Evolutionary conservation across 1,140 invertebrate species (phyloP), one percentile per base, ranked within the genome.

Genomic region (Drosophila santomea): DNA sequence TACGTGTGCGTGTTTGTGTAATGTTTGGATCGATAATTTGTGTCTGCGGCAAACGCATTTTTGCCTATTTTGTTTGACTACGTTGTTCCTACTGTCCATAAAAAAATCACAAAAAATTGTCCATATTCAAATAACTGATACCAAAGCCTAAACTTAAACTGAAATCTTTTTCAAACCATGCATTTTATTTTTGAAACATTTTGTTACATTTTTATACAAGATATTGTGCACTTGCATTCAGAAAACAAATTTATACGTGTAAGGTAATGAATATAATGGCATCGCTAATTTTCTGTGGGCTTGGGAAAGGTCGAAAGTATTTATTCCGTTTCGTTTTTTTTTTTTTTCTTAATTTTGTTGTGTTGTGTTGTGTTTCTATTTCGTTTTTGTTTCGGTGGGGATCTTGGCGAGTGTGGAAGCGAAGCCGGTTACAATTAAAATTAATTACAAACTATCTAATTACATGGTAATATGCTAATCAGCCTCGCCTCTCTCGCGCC

Each of bases 371-470:
- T 23, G 11, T 45, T 63, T 59, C 15, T 48, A 17, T 64, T 64
- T 51, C 50, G 15, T 48, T 14, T 25, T 52, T 32, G 32, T 52
- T 69, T 47, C 48, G 55, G n/a, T 57, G 17, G 60, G 35, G 44
- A 47, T 48, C 25, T 39, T 47, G 73, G 47, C n/a, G 20, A 45
- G 48, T 60, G 35, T 67, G 57, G 72, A 63, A 63, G 60, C 60
- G 41, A 50, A 69, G 50, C 25, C 66, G 68, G 59, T 50, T 55
- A 79, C 64, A 88, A 89, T 86, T 88, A 83, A 84, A 79, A 79
- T 88, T 61, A 85, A 75, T 86, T 79, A 75, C 75, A 67, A 84
- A 84, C 80, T 75, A 84, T 84, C 71, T 84, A 86, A 86, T 86
- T 89, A 89, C 57, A 69, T 56, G 74, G 61, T 61, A 83, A 79